Evolutionary conservation across 2,888 invertebrate species (phyloP).

Genomic region (Tortricodes alternella): DNA sequence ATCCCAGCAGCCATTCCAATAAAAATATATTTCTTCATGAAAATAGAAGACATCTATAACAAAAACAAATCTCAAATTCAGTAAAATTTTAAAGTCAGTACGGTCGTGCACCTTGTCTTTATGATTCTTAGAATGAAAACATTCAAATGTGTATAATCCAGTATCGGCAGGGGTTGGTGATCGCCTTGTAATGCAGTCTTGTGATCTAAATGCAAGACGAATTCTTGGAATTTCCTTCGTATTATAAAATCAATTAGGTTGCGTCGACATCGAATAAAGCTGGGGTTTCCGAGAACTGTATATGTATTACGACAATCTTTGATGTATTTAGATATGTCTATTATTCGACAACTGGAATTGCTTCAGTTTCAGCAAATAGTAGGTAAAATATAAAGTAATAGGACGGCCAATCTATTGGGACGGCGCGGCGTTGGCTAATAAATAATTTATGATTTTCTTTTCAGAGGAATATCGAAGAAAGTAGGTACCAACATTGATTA

Average conservation of each 20-base stretch:
- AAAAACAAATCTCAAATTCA: slow-evolving; percentile 28
- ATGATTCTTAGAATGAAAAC: slow-evolving; percentile 4
- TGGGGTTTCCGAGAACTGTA: neutral
- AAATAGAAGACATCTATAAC: slow-evolving; percentile 55
- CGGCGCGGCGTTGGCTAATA: neutral
- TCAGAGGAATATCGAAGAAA: slow-evolving; percentile 17
- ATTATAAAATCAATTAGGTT: slow-evolving; percentile 75
- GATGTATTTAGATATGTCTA: neutral
- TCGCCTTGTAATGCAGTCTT: slow-evolving; percentile 46
- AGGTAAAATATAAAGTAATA: no score
- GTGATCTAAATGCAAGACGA: slow-evolving; percentile 60
- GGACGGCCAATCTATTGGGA: no score
- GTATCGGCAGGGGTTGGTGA: slow-evolving; percentile 35
- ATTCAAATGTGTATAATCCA: slow-evolving; percentile 26
- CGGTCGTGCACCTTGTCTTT: slow-evolving; percentile 41
- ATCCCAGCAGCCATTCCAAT: slow-evolving; percentile 51
- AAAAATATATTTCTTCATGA: slow-evolving; percentile 63
- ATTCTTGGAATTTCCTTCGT: slow-evolving; percentile 58
- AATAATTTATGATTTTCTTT: neutral
- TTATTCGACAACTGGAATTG: no score
- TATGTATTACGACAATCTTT: neutral
- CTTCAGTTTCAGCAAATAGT: no score
- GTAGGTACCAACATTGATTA: slow-evolving; percentile 18
- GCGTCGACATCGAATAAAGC: slow-evolving; percentile 39
- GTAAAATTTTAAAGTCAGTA: neutral